Percentiles rank a stretch among this genome's conserved stretches.
Conservation (phyloP, 2,888 invertebrate genomes). For the Cancer borealis region DNA sequence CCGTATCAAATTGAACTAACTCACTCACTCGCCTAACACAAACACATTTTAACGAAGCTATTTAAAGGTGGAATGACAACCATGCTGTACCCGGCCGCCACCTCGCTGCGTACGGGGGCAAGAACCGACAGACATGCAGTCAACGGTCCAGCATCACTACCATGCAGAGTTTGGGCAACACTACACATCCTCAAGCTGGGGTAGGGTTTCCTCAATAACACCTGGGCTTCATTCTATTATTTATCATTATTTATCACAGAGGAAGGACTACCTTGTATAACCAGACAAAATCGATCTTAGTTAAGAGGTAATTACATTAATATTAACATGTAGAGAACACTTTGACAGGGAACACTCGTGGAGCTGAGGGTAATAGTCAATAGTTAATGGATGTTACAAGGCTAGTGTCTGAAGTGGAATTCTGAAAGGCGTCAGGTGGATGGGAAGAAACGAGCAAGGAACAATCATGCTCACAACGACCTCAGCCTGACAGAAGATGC, state of each 20-base stretch:
- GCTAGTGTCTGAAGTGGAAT: background rate
- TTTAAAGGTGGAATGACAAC: background rate
- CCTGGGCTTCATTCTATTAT: background rate
- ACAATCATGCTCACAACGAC: conserved; percentile 25
- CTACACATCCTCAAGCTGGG: conserved; percentile 38
- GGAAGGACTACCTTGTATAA: background rate
- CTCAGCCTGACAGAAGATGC: conserved; percentile 1
- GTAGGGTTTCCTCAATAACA: background rate
- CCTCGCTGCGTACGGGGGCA: background rate
- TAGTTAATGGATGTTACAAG: background rate
- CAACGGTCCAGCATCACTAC: background rate
- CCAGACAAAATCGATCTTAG: background rate
- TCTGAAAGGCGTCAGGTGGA: background rate
- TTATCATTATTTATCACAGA: background rate
- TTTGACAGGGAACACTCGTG: background rate
- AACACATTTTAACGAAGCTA: conserved; percentile 22
- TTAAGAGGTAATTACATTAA: background rate
- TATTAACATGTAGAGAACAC: background rate
- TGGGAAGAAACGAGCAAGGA: conserved; percentile 22
- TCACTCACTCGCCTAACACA: background rate
- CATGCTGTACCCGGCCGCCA: conserved; percentile 1
- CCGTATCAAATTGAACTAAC: background rate
- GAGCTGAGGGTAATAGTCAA: background rate
- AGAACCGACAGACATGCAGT: conserved; percentile 1
- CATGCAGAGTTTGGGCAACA: background rate